Evolutionary conservation across 1,140 invertebrate genomes (phyloP).

Genomic region (Drosophila kurseongensis): DNA sequence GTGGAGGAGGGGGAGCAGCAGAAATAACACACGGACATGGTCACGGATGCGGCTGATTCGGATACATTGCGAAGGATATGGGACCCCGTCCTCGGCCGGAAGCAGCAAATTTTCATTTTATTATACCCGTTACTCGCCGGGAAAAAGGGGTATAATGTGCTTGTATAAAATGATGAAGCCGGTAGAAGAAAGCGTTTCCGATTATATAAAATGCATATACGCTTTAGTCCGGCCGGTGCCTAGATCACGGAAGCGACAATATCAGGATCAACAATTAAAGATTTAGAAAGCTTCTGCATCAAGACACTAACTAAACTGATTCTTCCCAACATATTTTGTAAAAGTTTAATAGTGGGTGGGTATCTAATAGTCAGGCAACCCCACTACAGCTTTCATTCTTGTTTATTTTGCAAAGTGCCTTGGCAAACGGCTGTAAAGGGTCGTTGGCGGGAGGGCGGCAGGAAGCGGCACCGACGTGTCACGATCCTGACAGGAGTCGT

Average conservation of each 20-base stretch:
- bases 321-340: too few species aligned
- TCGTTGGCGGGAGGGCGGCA: not conserved
- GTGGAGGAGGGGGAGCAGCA: slow-evolving; percentile 1
- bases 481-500: slow-evolving; percentile 33
- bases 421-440: slow-evolving; percentile 20
- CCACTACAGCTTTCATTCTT: not conserved
- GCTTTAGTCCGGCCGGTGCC: too few species aligned
- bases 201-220: too few species aligned
- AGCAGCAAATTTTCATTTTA: slow-evolving; percentile 82
- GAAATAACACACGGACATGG: slow-evolving; percentile 57
- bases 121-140: slow-evolving; percentile 11
- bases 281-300: too few species aligned
- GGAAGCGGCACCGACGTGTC: slow-evolving; percentile 21
- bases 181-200: not conserved
- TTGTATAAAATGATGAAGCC: not conserved
- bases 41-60: slow-evolving; percentile 65
- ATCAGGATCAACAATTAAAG: too few species aligned
- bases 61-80: slow-evolving; percentile 47
- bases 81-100: slow-evolving; percentile 49
- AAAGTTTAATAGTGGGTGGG: not conserved
- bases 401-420: slow-evolving; percentile 77
- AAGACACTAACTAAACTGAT: too few species aligned
- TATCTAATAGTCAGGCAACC: not conserved
- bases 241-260: too few species aligned
- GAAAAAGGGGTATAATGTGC: not conserved